These are phyloP conservation scores for Anguilla marmorata DNA, from an alignment of 2,797 vertebrate genomes.

Conservation along the genomic window DNA sequence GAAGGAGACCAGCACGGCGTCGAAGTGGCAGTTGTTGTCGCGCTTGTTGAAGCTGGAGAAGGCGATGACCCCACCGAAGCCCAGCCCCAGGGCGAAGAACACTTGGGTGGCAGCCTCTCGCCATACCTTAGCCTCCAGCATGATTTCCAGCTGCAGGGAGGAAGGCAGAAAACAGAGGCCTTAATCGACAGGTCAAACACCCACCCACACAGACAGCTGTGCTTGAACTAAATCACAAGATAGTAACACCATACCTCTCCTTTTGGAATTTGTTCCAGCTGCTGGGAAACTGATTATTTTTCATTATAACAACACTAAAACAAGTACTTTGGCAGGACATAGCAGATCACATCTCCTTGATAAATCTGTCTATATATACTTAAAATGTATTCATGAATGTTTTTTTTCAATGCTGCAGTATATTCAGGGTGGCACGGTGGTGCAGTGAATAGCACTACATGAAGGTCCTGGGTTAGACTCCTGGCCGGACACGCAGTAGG, in stretches of 20 bases:
- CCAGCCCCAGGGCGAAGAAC: slow-evolving; percentile 95
- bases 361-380: not conserved
- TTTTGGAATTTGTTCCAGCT: no score
- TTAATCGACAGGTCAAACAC: not conserved
- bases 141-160: slow-evolving; percentile 88
- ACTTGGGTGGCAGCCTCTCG: slow-evolving; percentile 96
- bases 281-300: not conserved
- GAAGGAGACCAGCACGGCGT: slow-evolving; percentile 92
- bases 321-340: not conserved
- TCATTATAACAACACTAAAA: not conserved
- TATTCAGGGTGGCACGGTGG: no score
- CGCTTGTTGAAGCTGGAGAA: slow-evolving; percentile 99
- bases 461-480: no score
- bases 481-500: no score
- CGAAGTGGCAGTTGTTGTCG: slow-evolving; percentile 98
- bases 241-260: not conserved
- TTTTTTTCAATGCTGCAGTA: no score
- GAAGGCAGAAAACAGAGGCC: slow-evolving; percentile 7
- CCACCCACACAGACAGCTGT: not conserved
- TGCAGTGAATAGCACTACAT: no score
- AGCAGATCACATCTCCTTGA: not conserved
- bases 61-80: slow-evolving; percentile 96
- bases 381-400: no score
- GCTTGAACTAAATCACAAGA: not conserved
- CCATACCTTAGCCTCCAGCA: slow-evolving; percentile 96